These are phyloP conservation scores for Helicolenus hilgendorfi DNA, from an alignment of 2,797 vertebrate genomes.

Conservation along the genomic window DNA sequence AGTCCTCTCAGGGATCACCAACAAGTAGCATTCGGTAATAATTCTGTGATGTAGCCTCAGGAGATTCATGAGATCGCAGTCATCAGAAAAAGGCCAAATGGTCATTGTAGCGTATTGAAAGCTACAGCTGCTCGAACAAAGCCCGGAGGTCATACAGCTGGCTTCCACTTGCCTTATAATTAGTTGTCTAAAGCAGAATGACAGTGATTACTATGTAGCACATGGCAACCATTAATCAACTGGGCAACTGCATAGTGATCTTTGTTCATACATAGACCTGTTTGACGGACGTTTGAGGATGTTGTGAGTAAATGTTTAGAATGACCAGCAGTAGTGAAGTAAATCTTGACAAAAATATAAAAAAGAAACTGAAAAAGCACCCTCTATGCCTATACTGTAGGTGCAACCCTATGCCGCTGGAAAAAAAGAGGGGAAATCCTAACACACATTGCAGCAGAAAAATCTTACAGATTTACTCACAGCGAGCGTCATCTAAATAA, in stretches of 20 bases:
- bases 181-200: conserved; percentile 60
- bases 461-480: background rate
- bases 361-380: background rate
- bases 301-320: background rate
- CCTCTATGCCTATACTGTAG: accelerated
- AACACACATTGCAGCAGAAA: background rate
- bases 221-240: conserved; percentile 66
- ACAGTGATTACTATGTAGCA: conserved; percentile 65
- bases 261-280: background rate
- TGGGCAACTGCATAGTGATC: conserved; percentile 27
- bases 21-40: conserved; percentile 13
- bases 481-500: background rate
- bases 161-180: conserved; percentile 61
- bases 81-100: conserved; percentile 45
- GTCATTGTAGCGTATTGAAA: conserved; percentile 59
- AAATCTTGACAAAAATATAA: background rate
- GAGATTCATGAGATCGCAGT: conserved; percentile 35
- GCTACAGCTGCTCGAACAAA: conserved; percentile 71
- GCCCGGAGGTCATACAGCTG: conserved; percentile 73
- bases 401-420: background rate
- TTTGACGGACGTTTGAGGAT: background rate
- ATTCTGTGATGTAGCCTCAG: background rate
- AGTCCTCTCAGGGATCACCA: background rate
- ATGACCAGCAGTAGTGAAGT: background rate
- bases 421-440: background rate